Conservation (phyloP, 2,888 invertebrate species). For the Anticlea derivata region DNA sequence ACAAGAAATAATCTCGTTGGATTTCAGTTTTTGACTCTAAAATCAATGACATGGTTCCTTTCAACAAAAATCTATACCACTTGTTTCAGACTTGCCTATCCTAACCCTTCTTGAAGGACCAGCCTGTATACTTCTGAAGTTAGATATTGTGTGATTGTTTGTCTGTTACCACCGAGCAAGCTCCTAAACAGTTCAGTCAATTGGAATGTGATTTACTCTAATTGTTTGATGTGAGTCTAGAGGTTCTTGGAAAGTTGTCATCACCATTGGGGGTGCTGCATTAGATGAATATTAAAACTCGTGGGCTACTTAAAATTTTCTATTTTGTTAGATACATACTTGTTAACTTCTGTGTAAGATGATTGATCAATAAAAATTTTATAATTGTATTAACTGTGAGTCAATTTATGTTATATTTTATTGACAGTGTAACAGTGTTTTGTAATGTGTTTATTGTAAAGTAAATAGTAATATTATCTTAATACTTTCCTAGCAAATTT, state of each 20-base stretch:
- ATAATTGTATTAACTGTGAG: constrained; percentile 42
- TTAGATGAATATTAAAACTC: neutral
- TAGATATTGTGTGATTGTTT: neutral
- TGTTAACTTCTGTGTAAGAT: constrained; percentile 21
- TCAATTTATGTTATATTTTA: constrained; percentile 43
- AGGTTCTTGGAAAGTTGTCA: neutral
- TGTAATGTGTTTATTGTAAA: constrained; percentile 69
- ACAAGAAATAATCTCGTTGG: too few relatives aligned
- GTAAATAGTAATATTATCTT: constrained; percentile 56
- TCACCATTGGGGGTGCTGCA: neutral
- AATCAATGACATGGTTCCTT: too few relatives aligned
- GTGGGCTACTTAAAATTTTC: neutral
- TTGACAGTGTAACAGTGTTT: constrained; percentile 67
- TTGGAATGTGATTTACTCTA: neutral
- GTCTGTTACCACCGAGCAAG: neutral
- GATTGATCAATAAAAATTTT: constrained; percentile 21
- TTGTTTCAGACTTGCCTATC: too few relatives aligned
- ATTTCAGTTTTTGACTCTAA: too few relatives aligned
- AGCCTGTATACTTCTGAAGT: too few relatives aligned
- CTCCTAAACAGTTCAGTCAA: neutral
- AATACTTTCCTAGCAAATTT: constrained; percentile 60
- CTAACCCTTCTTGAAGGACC: too few relatives aligned
- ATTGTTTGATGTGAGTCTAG: neutral
- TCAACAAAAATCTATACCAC: too few relatives aligned
- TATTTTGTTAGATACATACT: constrained; percentile 13